Percentiles rank a stretch among this genome's conserved stretches.
phyloP scores from a whole-genome alignment of 2,888 invertebrate species.

The Cistogaster globosa region DNA sequence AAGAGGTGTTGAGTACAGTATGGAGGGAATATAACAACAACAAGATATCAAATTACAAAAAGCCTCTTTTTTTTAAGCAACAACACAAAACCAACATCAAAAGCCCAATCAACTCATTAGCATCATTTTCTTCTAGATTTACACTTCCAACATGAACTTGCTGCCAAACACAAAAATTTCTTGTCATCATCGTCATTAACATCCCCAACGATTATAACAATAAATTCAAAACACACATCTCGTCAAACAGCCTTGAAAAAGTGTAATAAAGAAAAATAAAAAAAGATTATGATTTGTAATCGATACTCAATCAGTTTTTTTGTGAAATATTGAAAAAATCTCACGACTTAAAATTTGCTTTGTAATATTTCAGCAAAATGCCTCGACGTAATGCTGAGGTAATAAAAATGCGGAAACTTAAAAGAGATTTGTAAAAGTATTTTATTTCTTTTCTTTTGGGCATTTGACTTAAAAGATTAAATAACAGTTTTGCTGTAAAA shows the following conservation, averaged over 20 bases:
- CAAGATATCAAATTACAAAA: constrained; percentile 58
- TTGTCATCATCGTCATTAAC: constrained; percentile 13
- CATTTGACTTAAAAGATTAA: no score
- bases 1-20: constrained; percentile 5
- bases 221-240: constrained; percentile 27
- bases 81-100: constrained; percentile 32
- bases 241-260: background rate
- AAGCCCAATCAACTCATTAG: constrained; percentile 58
- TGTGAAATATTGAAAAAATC: constrained; percentile 5
- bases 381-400: no score
- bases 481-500: no score
- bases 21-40: constrained; percentile 4
- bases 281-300: constrained; percentile 32
- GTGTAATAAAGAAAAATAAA: background rate
- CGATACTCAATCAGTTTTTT: constrained; percentile 51
- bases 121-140: constrained; percentile 40
- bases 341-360: background rate
- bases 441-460: no score
- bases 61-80: constrained; percentile 26
- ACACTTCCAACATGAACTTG: background rate
- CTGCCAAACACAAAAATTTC: constrained; percentile 1
- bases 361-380: background rate
- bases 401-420: no score
- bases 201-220: constrained; percentile 45
- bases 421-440: no score